Conservation (phyloP, 2,797 vertebrate genomes). For the Hybognathus amarus region DNA sequence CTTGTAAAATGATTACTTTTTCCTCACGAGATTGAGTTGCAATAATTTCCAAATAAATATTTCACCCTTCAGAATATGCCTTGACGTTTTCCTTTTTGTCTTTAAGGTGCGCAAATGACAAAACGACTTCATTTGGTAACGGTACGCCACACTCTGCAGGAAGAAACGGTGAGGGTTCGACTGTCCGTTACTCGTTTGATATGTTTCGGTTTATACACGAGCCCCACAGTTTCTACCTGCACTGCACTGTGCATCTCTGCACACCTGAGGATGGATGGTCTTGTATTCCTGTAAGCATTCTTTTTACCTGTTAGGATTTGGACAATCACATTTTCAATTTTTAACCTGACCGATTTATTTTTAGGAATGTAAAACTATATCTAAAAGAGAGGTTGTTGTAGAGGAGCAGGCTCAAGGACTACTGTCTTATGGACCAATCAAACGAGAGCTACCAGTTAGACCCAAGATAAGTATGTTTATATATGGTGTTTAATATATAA, state of each 20-base stretch:
- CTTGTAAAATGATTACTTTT: neutral
- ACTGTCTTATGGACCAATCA: conserved; percentile 79
- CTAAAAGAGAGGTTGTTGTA: conserved; percentile 69
- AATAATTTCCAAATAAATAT: neutral
- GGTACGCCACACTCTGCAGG: neutral
- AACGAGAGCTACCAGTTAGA: conserved; percentile 64
- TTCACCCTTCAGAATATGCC: neutral
- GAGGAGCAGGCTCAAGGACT: conserved; percentile 63
- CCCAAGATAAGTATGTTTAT: conserved; percentile 62
- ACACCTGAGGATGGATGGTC: conserved; percentile 65
- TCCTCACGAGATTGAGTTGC: neutral
- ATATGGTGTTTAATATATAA: neutral
- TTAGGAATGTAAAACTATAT: conserved; percentile 74
- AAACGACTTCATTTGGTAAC: conserved; percentile 67
- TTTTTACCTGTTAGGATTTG: neutral
- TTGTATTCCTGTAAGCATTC: conserved; percentile 73
- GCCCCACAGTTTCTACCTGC: conserved; percentile 74
- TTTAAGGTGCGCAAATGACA: conserved; percentile 73
- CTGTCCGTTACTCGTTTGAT: conserved; percentile 73
- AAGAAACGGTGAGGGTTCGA: conserved; percentile 64
- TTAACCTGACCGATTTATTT: neutral
- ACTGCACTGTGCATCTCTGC: conserved; percentile 78
- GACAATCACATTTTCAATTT: neutral
- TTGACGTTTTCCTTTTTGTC: neutral
- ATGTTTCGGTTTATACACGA: conserved; percentile 75